These are phyloP conservation scores for Cossypha polioptera DNA, from an alignment of 2,797 vertebrate genomes.

Conservation along the genomic window DNA sequence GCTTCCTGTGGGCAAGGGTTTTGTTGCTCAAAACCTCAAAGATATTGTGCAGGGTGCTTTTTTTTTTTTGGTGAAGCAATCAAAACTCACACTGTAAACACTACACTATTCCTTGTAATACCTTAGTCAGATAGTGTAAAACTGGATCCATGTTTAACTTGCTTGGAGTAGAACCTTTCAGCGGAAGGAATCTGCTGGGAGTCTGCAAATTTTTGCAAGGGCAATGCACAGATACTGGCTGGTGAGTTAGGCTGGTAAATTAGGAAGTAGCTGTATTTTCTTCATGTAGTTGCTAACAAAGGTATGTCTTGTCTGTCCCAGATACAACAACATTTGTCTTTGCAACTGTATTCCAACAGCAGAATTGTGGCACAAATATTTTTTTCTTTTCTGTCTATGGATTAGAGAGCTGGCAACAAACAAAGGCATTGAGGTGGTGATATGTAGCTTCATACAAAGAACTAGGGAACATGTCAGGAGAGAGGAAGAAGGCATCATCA, in stretches of 20 bases:
- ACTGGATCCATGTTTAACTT: background rate
- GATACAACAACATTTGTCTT: background rate
- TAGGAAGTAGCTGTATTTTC: background rate
- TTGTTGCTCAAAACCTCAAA: background rate
- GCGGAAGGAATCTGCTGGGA: background rate
- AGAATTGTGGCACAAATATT: background rate
- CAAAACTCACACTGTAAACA: background rate
- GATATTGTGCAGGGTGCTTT: background rate
- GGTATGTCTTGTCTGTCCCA: background rate
- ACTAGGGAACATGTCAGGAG: background rate
- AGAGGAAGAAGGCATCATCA: background rate
- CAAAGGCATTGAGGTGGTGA: background rate
- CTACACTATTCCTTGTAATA: background rate
- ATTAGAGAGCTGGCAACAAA: background rate
- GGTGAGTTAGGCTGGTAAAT: background rate
- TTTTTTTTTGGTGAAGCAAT: background rate
- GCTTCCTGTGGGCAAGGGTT: background rate
- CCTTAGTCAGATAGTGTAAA: background rate
- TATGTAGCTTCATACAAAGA: background rate
- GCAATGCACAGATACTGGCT: background rate
- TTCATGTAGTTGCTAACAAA: background rate
- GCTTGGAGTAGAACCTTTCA: background rate
- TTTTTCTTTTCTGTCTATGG: background rate
- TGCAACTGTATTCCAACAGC: background rate
- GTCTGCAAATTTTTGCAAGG: background rate